phyloP scores from a whole-genome alignment of 2,888 invertebrate species.

The Argyresthia albistria region DNA sequence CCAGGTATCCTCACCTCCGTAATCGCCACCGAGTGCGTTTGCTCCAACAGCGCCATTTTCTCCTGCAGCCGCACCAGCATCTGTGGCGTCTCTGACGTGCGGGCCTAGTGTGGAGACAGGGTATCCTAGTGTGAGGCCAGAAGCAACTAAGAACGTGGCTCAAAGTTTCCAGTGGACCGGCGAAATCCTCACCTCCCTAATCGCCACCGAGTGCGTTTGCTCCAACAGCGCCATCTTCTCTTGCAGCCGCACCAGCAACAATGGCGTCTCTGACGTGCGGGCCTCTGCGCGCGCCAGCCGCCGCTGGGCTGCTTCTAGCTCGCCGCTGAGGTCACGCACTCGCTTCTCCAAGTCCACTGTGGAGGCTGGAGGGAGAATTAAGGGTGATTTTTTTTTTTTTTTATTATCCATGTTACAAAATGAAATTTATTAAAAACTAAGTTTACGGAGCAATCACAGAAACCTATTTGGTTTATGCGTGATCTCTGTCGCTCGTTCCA shows the following conservation, averaged over 20 bases:
- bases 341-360: slow-evolving; percentile 57
- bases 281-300: slow-evolving; percentile 77
- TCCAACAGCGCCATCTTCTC: slow-evolving; percentile 81
- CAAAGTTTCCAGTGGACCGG: too few species aligned
- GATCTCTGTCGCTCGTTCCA: too few species aligned
- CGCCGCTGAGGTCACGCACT: slow-evolving; percentile 70
- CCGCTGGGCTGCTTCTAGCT: slow-evolving; percentile 75
- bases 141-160: too few species aligned
- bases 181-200: slow-evolving; percentile 67
- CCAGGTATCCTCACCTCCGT: too few species aligned
- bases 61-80: slow-evolving; percentile 52
- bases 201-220: slow-evolving; percentile 79
- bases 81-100: background rate
- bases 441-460: too few species aligned
- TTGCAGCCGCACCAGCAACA: slow-evolving; percentile 77
- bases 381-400: too few species aligned
- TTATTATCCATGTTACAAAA: too few species aligned
- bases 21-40: background rate
- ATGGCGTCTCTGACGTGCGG: slow-evolving; percentile 73
- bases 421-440: too few species aligned
- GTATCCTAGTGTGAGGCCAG: too few species aligned
- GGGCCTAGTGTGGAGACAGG: too few species aligned
- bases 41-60: slow-evolving; percentile 78
- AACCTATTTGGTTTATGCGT: too few species aligned
- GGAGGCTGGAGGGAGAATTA: slow-evolving; percentile 28